Conservation (phyloP, 1,140 invertebrate genomes). For the Temnothorax curvispinosus region DNA sequence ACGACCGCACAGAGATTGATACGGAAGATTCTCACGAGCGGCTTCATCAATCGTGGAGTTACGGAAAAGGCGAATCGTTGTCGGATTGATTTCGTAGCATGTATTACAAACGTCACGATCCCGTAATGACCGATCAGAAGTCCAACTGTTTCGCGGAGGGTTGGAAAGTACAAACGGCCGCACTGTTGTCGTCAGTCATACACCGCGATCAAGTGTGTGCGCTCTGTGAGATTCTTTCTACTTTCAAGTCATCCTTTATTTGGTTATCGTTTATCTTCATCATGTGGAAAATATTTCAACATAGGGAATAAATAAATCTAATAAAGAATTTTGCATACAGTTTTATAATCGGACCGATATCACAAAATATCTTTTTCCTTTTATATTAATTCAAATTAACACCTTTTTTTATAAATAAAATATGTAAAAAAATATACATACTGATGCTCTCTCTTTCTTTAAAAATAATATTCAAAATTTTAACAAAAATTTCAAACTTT, state of each 20-base stretch:
- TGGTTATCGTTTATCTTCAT: neutral
- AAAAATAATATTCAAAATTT: neutral
- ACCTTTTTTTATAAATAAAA: neutral
- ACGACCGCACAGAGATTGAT: slow-evolving; percentile 68
- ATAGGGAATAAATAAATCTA: slow-evolving; percentile 5
- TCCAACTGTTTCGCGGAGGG: slow-evolving; percentile 63
- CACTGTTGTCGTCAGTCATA: slow-evolving; percentile 42
- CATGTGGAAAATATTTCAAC: slow-evolving; percentile 1
- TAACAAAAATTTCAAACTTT: neutral
- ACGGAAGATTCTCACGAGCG: slow-evolving; percentile 73
- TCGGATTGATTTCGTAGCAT: slow-evolving; percentile 30
- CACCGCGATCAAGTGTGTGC: neutral
- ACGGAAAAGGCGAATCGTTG: slow-evolving; percentile 62
- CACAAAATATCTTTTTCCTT: neutral
- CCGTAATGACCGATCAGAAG: slow-evolving; percentile 70
- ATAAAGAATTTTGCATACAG: neutral
- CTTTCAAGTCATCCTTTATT: slow-evolving; percentile 36
- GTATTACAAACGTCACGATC: slow-evolving; percentile 57
- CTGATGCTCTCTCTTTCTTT: too few relatives aligned
- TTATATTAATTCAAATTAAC: neutral
- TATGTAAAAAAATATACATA: neutral
- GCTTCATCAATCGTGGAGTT: slow-evolving; percentile 53
- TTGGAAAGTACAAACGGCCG: slow-evolving; percentile 46
- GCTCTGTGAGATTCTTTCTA: slow-evolving; percentile 39
- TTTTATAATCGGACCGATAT: neutral